phyloP scores from a whole-genome alignment of 2,888 invertebrate genomes.

The Aphidius colemani region DNA sequence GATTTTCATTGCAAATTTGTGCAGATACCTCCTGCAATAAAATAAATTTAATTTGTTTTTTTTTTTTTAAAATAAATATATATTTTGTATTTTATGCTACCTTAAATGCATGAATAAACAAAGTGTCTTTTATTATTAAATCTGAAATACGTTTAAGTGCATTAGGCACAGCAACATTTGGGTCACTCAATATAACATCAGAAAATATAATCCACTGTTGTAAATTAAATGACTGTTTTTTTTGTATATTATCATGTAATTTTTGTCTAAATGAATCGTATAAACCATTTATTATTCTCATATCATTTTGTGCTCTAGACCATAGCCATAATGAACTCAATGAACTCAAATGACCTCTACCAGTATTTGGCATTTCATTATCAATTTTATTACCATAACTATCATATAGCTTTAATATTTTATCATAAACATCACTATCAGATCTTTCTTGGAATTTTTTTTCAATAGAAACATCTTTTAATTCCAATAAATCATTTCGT shows the following conservation, averaged over 20 bases:
- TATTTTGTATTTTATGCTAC: conserved; percentile 58
- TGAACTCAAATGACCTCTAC: conserved; percentile 39
- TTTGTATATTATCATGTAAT: conserved; percentile 56
- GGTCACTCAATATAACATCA: conserved; percentile 69
- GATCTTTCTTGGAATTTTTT: conserved; percentile 48
- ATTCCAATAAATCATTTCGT: conserved; percentile 65
- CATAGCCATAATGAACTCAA: conserved; percentile 67
- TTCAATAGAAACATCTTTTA: conserved; percentile 62
- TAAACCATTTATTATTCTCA: conserved; percentile 68
- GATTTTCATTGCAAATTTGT: conserved; percentile 72
- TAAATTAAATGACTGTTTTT: conserved; percentile 56
- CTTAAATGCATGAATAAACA: conserved; percentile 71
- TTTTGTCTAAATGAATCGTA: conserved; percentile 72
- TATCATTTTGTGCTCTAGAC: conserved; percentile 67
- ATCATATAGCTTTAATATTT: conserved; percentile 66
- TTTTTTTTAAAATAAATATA: background rate
- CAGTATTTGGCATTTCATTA: conserved; percentile 39
- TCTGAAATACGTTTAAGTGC: conserved; percentile 67
- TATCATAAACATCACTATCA: conserved; percentile 59
- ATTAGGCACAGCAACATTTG: conserved; percentile 64
- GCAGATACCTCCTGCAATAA: conserved; percentile 69
- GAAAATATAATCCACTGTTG: conserved; percentile 70
- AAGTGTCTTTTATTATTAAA: conserved; percentile 67
- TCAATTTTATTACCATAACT: conserved; percentile 64
- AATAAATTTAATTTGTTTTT: conserved; percentile 19